Base-by-base conservation (phyloP, 2,888 invertebrate genomes). In the Molanna angustata region DNA sequence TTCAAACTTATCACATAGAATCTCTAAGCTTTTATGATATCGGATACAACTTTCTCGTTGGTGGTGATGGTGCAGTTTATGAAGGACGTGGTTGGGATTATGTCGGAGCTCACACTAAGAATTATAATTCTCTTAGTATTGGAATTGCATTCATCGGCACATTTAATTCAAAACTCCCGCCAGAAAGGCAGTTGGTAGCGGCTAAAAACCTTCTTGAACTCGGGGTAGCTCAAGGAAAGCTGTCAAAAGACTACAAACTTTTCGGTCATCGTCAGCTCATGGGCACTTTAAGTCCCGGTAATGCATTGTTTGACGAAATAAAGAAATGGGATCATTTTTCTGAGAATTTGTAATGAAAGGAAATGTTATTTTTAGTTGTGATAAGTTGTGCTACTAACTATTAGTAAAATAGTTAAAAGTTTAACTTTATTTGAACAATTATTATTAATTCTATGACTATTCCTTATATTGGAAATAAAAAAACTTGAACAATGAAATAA, bases 1-100 rank as follows among this genome's bases (percentile, higher is more conserved):
- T 85, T 42, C 88, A 88, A 67, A 78, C 72, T 18, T 86, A 76
- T 62, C 88, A 90, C 66, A 83, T 90, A 27, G 85, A 86, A 61
- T 78, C 79, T 16, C 69, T 67, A 50, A 67, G 72, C 0, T 85
- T 84, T 78, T 76, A 72, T 53, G 90, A 90, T 64, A 88, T 89
- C 18, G 83, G 76, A 0, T 90, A 88, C 66, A 91, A 88, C 65
- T 92, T 89, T 61, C 69, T 91, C 2, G 80, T 91, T 2, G 90
- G 88, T 0, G 89, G 88, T 3, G 89, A 90, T 64, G 90, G 89
- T 0, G 76, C 80, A 6, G 84, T 83, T 0, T 90, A 88, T 65
- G 80, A 78, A 59, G 89, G 86, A 0, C 80, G 89, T 3, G 86
- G 87, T 1, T 91, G 90, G 90, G 80, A 84, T 59, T 68, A 69